Percentiles rank a stretch among this genome's conserved stretches.
These are phyloP conservation scores for Hartigia nigra DNA, from an alignment of 2,888 invertebrate genomes.

Conservation along the genomic window DNA sequence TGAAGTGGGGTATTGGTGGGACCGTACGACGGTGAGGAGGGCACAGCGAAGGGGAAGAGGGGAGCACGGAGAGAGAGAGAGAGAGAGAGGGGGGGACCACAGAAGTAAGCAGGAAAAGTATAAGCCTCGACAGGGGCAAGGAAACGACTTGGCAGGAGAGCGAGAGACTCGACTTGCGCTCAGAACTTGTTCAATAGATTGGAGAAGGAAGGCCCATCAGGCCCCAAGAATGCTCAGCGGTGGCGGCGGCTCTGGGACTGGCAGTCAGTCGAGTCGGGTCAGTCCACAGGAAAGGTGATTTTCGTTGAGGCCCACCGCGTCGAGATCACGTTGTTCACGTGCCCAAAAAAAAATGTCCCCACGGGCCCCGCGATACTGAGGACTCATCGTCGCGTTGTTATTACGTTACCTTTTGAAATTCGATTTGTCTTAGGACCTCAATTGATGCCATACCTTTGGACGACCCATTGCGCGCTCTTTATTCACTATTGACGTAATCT, in stretches of 20 bases:
- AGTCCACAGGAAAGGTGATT: constrained; percentile 58
- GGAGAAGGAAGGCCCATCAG: constrained; percentile 54
- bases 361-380: not conserved
- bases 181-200: constrained; percentile 55
- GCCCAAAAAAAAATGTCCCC: constrained; percentile 3
- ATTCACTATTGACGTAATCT: not conserved
- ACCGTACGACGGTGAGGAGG: constrained; percentile 21
- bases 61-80: constrained; percentile 23
- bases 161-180: constrained; percentile 13
- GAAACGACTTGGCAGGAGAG: constrained; percentile 15
- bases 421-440: not conserved
- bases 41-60: constrained; percentile 10
- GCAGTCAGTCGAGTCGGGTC: constrained; percentile 62
- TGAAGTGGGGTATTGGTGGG: constrained; percentile 21
- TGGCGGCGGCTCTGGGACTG: constrained; percentile 42
- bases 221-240: constrained; percentile 49
- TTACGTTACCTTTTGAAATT: not conserved
- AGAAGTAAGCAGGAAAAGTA: constrained; percentile 10
- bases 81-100: constrained; percentile 9
- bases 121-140: not conserved
- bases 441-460: not conserved
- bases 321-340: constrained; percentile 43
- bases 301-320: constrained; percentile 40
- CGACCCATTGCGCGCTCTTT: not conserved
- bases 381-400: not conserved